Conservation (phyloP, 2,888 invertebrate species). For the Phyllotreta striolata region DNA sequence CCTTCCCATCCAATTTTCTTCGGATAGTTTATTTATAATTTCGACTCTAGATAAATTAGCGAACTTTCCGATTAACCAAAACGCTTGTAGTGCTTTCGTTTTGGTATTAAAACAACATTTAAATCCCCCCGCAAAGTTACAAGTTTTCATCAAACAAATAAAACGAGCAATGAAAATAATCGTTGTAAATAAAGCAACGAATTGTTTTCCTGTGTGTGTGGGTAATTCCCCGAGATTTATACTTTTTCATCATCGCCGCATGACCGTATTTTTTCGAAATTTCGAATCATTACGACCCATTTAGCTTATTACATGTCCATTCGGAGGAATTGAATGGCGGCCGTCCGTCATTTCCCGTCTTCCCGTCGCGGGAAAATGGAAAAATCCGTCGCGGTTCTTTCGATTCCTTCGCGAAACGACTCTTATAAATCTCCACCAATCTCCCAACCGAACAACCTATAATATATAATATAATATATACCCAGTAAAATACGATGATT, state of each 20-base stretch:
- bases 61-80: too few relatives aligned
- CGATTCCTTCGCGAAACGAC: constrained; percentile 42
- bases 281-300: constrained; percentile 39
- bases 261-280: constrained; percentile 36
- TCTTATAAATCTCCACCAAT: constrained; percentile 38
- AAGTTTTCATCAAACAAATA: too few relatives aligned
- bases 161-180: too few relatives aligned
- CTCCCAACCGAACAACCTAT: constrained; percentile 26
- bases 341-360: constrained; percentile 49
- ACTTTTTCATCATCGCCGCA: constrained; percentile 35
- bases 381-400: constrained; percentile 47
- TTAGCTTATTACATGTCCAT: constrained; percentile 45
- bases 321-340: constrained; percentile 46
- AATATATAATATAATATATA: too few relatives aligned
- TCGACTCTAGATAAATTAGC: too few relatives aligned
- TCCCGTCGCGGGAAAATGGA: constrained; percentile 49
- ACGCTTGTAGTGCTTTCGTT: too few relatives aligned
- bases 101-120: too few relatives aligned
- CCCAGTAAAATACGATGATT: constrained; percentile 27
- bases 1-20: too few relatives aligned
- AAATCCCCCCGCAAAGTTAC: too few relatives aligned
- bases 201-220: too few relatives aligned
- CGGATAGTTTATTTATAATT: too few relatives aligned
- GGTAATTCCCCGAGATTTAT: constrained; percentile 36
- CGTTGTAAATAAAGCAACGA: too few relatives aligned